Evolutionary conservation across 1,140 invertebrate genomes (phyloP).

Genomic region (Papilio dardanus): DNA sequence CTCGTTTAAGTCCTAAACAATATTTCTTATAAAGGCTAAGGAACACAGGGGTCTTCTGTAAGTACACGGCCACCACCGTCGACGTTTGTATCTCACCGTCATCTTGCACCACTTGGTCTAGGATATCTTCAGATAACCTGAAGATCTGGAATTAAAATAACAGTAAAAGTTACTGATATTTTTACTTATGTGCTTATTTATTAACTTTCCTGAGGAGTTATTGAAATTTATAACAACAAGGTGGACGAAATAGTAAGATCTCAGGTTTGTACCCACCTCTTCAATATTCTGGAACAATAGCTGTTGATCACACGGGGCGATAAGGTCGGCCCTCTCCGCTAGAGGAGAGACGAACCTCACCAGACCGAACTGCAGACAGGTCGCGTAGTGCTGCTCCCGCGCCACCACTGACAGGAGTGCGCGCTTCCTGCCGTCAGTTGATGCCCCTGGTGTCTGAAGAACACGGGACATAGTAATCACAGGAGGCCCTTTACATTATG

Average conservation of each 20-base stretch:
- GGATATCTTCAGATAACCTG: conserved; percentile 89
- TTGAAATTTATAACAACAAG: too few relatives aligned
- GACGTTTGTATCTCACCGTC: conserved; percentile 87
- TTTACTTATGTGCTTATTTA: too few relatives aligned
- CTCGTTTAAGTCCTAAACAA: conserved; percentile 90
- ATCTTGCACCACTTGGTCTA: conserved; percentile 88
- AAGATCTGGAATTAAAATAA: conserved; percentile 81
- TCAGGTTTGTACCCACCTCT: conserved; percentile 83
- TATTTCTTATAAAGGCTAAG: conserved; percentile 90
- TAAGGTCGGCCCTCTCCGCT: conserved; percentile 87
- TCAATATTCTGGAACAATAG: conserved; percentile 92
- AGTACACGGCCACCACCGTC: conserved; percentile 86
- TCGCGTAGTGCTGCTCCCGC: conserved; percentile 89
- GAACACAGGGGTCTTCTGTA: conserved; percentile 87
- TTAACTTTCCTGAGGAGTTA: too few relatives aligned
- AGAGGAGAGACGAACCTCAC: conserved; percentile 88
- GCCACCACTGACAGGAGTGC: conserved; percentile 75
- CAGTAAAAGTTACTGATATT: neutral
- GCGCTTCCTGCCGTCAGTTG: conserved; percentile 66
- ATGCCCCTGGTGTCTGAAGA: conserved; percentile 63
- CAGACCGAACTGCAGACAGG: conserved; percentile 88
- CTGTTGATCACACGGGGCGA: conserved; percentile 88
- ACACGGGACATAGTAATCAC: neutral
- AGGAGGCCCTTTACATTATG: neutral
- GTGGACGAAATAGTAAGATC: too few relatives aligned